Base-by-base conservation (phyloP, 2,113 vertebrate genomes). In the Cyphomyrus plagiostoma region DNA sequence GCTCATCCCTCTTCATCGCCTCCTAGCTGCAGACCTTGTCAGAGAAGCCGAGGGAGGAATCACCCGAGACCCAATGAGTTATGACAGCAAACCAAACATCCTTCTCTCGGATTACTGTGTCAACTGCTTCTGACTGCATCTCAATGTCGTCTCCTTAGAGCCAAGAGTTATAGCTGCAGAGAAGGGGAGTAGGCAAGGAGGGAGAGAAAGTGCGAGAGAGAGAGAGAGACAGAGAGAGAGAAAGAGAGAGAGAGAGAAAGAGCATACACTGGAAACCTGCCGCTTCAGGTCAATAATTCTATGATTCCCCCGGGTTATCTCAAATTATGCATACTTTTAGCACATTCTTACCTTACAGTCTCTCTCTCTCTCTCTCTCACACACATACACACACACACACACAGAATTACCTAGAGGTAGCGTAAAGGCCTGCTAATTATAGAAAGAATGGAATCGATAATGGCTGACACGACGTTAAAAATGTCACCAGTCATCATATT, bases 81-180 rank as follows among this genome's bases (percentile, higher is more conserved):
- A 90, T 91, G 92, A 93, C 93, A 89, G 92, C 74, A 92, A 92
- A 91, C 91, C 92, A 92, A 92, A 92, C 93, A 93, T 93, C 93
- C 91, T 92, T 93, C 93, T 90, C 62, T 90, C 62, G 15, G 84
- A 90, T 87, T 89, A 87, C 84, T 50, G 62, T 89, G 84, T 87
- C 89, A 87, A 48, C 89, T 50, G 58, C 84, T 48, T 86, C 84
- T 42, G 83, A 80, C 89, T 90, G 62, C 35, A 87, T 80, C 48
- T 87, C 66, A 87, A 87, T 80, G 46, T 49, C 85, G 19, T 77
- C 85, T 80, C 80, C 80, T 66, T 74, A 52, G 7, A 52, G 48
- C 15, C 8, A 89, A 84, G 89, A 85, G 42, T 89, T 85, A 89
- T 66, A 56, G 35, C 89, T 83, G 39, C 30, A 42, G 50, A 45